Evolutionary conservation across 2,888 invertebrate genomes (phyloP).

Genomic region (Sceliomorpha sp.): DNA sequence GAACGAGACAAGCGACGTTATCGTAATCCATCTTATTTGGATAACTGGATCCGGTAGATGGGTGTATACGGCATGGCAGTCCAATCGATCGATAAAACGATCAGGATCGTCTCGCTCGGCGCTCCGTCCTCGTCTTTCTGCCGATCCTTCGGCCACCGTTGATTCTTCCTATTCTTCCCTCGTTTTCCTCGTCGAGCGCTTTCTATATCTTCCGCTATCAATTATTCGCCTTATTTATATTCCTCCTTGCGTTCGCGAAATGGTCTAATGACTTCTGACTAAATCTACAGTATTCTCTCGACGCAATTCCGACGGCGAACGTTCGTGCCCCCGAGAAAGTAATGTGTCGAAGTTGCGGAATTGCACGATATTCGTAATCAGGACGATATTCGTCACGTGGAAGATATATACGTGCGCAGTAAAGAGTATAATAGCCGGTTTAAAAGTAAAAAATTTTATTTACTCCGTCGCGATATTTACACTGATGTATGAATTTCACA

Average conservation of each 20-base stretch:
- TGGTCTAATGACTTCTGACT: conserved; percentile 28
- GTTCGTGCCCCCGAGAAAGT: too few relatives aligned
- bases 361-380: too few relatives aligned
- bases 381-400: too few relatives aligned
- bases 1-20: conserved; percentile 52
- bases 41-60: conserved; percentile 50
- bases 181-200: conserved; percentile 16
- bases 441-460: too few relatives aligned
- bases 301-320: too few relatives aligned
- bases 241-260: conserved; percentile 18
- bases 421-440: too few relatives aligned
- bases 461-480: too few relatives aligned
- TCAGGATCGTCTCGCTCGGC: conserved; percentile 15
- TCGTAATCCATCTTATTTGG: conserved; percentile 56
- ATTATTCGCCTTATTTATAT: conserved; percentile 45
- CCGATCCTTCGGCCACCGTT: too few relatives aligned
- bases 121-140: conserved; percentile 2
- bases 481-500: too few relatives aligned
- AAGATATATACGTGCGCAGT: too few relatives aligned
- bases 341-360: too few relatives aligned
- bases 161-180: conserved; percentile 26
- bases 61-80: conserved; percentile 46
- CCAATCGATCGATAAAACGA: conserved; percentile 55
- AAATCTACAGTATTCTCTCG: too few relatives aligned
- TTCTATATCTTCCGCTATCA: conserved; percentile 35